Conservation (phyloP, 1,140 invertebrate species). For the Pseudomyrmex sp. region DNA sequence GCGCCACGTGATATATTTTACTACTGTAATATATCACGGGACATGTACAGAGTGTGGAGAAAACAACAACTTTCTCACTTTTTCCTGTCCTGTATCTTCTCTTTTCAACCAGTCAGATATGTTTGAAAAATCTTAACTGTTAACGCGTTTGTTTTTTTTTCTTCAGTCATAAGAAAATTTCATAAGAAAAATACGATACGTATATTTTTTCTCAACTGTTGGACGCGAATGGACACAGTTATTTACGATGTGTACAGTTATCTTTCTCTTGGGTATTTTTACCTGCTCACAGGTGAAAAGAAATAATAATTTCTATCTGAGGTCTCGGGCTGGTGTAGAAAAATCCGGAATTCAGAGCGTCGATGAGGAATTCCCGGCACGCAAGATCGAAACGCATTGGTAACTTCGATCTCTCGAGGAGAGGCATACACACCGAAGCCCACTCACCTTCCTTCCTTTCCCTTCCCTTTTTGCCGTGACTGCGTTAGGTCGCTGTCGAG, state of each 20-base stretch:
- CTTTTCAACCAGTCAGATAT: too few species aligned
- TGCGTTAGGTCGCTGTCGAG: slow-evolving; percentile 61
- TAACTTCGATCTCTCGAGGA: slow-evolving; percentile 39
- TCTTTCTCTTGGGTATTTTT: too few species aligned
- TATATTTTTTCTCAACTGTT: too few species aligned
- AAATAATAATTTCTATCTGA: slow-evolving; percentile 8
- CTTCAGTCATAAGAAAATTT: too few species aligned
- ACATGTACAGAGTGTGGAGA: background rate
- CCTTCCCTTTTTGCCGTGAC: slow-evolving; percentile 65
- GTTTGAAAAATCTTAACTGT: too few species aligned
- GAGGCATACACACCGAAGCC: slow-evolving; percentile 48
- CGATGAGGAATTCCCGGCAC: slow-evolving; percentile 53
- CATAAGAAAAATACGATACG: too few species aligned
- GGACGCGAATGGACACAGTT: too few species aligned
- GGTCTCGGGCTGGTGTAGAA: background rate
- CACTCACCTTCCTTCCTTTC: slow-evolving; percentile 71
- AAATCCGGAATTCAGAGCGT: slow-evolving; percentile 59
- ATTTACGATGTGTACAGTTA: too few species aligned
- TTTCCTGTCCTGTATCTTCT: too few species aligned
- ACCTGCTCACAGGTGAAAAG: background rate
- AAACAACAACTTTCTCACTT: too few species aligned
- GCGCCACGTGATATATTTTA: background rate
- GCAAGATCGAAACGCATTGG: slow-evolving; percentile 53
- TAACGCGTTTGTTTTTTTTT: too few species aligned
- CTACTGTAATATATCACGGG: background rate